Evolutionary conservation across 1,140 invertebrate species (phyloP).

Genomic region (Aphelinus certus): DNA sequence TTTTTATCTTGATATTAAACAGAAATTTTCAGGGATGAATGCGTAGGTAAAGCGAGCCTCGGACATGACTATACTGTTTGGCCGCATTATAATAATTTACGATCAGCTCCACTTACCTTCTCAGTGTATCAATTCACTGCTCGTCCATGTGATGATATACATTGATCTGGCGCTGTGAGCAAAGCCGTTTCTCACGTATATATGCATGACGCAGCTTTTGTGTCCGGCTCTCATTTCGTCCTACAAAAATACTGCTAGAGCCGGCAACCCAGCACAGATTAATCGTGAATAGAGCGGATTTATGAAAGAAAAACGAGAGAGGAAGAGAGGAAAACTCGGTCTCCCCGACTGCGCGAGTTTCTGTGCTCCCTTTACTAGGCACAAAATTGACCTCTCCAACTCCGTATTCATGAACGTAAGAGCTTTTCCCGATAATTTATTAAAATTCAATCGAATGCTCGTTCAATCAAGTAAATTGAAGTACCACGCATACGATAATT

Average conservation of each 20-base stretch:
- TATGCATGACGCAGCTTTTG: not conserved
- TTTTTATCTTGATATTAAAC: no score
- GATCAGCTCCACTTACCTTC: not conserved
- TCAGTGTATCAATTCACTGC: constrained; percentile 12
- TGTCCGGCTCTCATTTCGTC: not conserved
- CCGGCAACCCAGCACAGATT: not conserved
- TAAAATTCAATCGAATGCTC: constrained; percentile 22
- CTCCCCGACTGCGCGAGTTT: not conserved
- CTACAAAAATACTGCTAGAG: not conserved
- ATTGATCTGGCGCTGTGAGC: no score
- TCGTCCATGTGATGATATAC: constrained; percentile 3
- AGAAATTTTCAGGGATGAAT: no score
- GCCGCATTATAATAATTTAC: no score
- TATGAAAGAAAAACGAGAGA: not conserved
- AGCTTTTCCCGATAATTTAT: constrained; percentile 10
- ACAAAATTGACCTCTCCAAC: not conserved
- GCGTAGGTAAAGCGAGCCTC: no score
- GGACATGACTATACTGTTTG: no score
- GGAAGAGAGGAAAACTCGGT: not conserved
- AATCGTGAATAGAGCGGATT: constrained; percentile 1
- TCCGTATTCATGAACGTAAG: not conserved
- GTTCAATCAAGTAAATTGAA: constrained; percentile 22
- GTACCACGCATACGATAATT: not conserved
- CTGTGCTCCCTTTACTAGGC: not conserved
- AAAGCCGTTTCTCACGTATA: no score